phyloP scores from a whole-genome alignment of 2,888 invertebrate genomes.

The Chrysomela aeneicollis region DNA sequence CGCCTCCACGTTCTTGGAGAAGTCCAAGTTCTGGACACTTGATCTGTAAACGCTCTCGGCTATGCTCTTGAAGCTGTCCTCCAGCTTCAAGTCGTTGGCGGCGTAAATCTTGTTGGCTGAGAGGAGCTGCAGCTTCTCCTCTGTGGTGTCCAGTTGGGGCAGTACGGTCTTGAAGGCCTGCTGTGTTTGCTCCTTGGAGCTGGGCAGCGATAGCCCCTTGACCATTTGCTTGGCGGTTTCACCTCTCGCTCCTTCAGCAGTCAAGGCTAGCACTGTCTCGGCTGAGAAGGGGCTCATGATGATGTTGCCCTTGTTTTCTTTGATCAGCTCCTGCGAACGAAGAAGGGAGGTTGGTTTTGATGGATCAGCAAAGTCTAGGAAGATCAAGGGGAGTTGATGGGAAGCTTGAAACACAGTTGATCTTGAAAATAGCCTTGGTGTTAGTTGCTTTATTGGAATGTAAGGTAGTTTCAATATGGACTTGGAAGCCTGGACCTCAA shows the following conservation, averaged over 20 bases:
- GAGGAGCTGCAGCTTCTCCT: slow-evolving; percentile 42
- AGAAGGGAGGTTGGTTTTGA: not conserved
- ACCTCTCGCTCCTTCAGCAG: slow-evolving; percentile 52
- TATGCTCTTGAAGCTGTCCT: slow-evolving; percentile 65
- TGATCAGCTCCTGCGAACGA: slow-evolving; percentile 37
- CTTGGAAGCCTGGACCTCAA: too few relatives aligned
- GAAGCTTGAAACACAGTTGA: too few relatives aligned
- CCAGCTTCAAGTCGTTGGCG: slow-evolving; percentile 63
- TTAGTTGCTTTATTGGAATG: too few relatives aligned
- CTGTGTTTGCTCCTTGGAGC: slow-evolving; percentile 32
- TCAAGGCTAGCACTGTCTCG: slow-evolving; percentile 53
- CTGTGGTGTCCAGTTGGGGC: slow-evolving; percentile 38
- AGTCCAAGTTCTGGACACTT: slow-evolving; percentile 61
- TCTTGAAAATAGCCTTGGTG: too few relatives aligned
- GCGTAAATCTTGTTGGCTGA: slow-evolving; percentile 69
- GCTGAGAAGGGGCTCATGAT: slow-evolving; percentile 55
- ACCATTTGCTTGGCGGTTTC: slow-evolving; percentile 50
- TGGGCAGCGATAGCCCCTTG: slow-evolving; percentile 44
- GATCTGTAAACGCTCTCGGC: slow-evolving; percentile 68
- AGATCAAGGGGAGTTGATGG: not conserved
- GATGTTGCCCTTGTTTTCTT: slow-evolving; percentile 45
- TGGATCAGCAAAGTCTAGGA: not conserved
- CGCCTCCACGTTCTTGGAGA: slow-evolving; percentile 40
- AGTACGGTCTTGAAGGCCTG: slow-evolving; percentile 37
- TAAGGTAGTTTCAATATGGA: too few relatives aligned